Evolutionary conservation across 1,140 invertebrate genomes (phyloP).

Genomic region (Holcopasites calliopsidis): DNA sequence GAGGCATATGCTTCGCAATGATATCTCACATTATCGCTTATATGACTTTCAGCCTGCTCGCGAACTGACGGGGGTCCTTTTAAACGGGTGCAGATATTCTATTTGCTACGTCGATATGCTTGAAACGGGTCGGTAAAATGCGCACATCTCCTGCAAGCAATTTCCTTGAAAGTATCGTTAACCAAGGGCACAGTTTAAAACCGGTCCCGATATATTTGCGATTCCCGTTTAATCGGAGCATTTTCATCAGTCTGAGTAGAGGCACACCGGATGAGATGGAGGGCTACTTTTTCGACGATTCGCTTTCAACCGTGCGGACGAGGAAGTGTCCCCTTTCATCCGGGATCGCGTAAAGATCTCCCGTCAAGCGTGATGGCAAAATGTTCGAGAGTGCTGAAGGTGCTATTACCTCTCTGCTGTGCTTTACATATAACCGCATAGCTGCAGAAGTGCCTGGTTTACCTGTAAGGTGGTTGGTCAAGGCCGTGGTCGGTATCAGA

Average conservation of each 20-base stretch:
- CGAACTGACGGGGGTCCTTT: background rate
- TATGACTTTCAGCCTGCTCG: background rate
- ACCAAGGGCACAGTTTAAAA: slow-evolving; percentile 19
- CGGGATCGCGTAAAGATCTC: too few species aligned
- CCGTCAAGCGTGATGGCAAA: too few species aligned
- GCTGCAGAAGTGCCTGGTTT: slow-evolving; percentile 8
- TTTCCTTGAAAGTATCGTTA: slow-evolving; percentile 56
- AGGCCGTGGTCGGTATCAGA: slow-evolving; percentile 75
- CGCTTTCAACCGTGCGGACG: background rate
- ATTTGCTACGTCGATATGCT: background rate
- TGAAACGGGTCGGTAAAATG: background rate
- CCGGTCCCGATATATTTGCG: slow-evolving; percentile 44
- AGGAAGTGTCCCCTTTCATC: background rate
- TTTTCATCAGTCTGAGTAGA: slow-evolving; percentile 52
- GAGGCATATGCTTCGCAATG: too few species aligned
- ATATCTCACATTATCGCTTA: background rate
- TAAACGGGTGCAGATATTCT: background rate
- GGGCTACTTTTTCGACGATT: too few species aligned
- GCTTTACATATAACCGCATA: too few species aligned
- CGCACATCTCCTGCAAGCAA: slow-evolving; percentile 22
- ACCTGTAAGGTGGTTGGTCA: slow-evolving; percentile 75
- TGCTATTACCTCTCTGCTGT: too few species aligned
- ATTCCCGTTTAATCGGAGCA: slow-evolving; percentile 32
- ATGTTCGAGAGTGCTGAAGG: too few species aligned
- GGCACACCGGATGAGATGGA: slow-evolving; percentile 22